These are phyloP conservation scores for Pseudoips prasinana DNA, from an alignment of 2,888 invertebrate species.

Conservation along the genomic window DNA sequence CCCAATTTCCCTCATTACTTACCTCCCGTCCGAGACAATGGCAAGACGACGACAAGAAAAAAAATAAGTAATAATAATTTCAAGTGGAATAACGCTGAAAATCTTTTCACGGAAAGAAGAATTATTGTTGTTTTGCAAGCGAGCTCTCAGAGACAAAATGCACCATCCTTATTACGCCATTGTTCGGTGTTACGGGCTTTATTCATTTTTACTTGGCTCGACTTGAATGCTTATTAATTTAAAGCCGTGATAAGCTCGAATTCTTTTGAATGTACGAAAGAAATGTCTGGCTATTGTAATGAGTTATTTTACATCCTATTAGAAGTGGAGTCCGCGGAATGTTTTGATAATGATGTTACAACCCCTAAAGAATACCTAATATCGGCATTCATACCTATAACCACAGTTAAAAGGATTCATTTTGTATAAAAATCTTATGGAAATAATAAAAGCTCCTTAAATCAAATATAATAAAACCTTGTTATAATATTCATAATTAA, in stretches of 20 bases:
- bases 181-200: conserved; percentile 80
- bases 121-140: conserved; percentile 83
- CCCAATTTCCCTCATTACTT: conserved; percentile 82
- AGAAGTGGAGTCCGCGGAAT: conserved; percentile 36
- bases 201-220: conserved; percentile 83
- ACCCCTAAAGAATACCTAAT: conserved; percentile 12
- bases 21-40: conserved; percentile 80
- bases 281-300: conserved; percentile 76
- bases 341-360: conserved; percentile 37
- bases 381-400: not conserved
- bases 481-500: no score
- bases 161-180: conserved; percentile 80
- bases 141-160: conserved; percentile 80
- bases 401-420: no score
- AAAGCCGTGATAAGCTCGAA: conserved; percentile 79
- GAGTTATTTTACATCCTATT: conserved; percentile 75
- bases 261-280: conserved; percentile 77
- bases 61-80: conserved; percentile 78
- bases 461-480: no score
- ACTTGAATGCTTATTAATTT: conserved; percentile 82
- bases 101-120: conserved; percentile 81
- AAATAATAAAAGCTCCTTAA: no score
- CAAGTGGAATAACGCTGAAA: conserved; percentile 82
- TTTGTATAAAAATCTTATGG: not conserved
- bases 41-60: conserved; percentile 79